A percentile compares a stretch with the other conserved stretches of the same genome.
Conservation (phyloP, 2,888 invertebrate genomes). For the Helleia helle region DNA sequence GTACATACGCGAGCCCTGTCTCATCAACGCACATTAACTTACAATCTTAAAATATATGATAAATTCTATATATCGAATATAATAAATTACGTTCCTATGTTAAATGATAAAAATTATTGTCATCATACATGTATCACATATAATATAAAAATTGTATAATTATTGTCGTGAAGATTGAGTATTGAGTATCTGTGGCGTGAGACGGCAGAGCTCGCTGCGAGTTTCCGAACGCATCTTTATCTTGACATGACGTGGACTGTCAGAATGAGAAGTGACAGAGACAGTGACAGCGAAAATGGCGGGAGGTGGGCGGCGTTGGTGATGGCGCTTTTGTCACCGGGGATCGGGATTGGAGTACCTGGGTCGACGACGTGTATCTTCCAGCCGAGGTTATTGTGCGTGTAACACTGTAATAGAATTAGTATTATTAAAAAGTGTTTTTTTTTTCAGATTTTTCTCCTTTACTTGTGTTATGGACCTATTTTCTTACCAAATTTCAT, state of each 20-base stretch:
- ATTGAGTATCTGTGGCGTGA: not conserved
- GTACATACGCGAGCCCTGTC: constrained; percentile 35
- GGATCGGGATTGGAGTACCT: constrained; percentile 59
- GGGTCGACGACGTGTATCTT: constrained; percentile 90
- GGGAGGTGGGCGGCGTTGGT: constrained; percentile 26
- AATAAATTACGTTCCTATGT: constrained; percentile 1
- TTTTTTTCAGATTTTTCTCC: too few relatives aligned
- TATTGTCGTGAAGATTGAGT: constrained; percentile 1
- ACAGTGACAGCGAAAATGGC: constrained; percentile 19
- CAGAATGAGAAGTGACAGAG: constrained; percentile 24
- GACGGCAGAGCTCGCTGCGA: constrained; percentile 29
- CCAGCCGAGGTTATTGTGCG: constrained; percentile 94
- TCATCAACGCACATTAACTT: constrained; percentile 21
- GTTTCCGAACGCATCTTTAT: constrained; percentile 31
- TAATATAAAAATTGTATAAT: constrained; percentile 9
- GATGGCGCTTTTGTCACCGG: constrained; percentile 35
- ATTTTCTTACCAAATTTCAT: too few relatives aligned
- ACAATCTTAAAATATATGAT: constrained; percentile 3
- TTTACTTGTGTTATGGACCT: too few relatives aligned
- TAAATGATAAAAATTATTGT: constrained; percentile 10
- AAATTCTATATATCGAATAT: constrained; percentile 3
- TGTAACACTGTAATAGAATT: constrained; percentile 83
- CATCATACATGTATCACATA: constrained; percentile 7
- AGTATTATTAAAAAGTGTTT: too few relatives aligned
- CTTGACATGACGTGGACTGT: constrained; percentile 28